These are phyloP conservation scores for Epinephelus cyanopodus DNA, from an alignment of 2,113 vertebrate genomes.

Conservation along the genomic window DNA sequence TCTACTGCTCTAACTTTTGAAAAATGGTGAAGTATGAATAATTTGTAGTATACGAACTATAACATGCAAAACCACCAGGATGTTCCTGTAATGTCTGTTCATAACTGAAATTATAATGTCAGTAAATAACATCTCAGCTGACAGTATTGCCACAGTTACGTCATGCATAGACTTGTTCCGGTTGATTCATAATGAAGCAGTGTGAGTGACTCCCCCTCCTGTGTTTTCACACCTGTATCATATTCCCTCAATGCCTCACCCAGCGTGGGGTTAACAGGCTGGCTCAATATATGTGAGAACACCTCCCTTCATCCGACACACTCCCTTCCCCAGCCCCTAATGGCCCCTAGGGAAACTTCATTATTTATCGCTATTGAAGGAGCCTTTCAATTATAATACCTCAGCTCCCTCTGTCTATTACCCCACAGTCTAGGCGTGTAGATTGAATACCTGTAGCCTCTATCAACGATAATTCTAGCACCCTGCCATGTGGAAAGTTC, in stretches of 20 bases:
- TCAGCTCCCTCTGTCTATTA: constrained; percentile 52
- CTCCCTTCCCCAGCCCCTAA: constrained; percentile 44
- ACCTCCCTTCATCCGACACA: constrained; percentile 38
- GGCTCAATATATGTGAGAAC: constrained; percentile 60
- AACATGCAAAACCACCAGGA: background rate
- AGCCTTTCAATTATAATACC: constrained; percentile 78
- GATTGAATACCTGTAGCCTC: constrained; percentile 66
- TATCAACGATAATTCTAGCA: constrained; percentile 57
- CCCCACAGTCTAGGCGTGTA: constrained; percentile 40
- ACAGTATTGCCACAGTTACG: constrained; percentile 3
- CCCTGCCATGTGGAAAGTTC: constrained; percentile 50
- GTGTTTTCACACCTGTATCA: constrained; percentile 54
- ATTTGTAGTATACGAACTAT: background rate
- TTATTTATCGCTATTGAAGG: constrained; percentile 77
- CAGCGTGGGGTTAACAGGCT: constrained; percentile 70
- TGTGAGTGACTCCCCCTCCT: constrained; percentile 38
- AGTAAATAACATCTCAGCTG: constrained; percentile 10
- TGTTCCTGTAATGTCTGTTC: background rate
- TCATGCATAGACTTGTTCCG: constrained; percentile 40
- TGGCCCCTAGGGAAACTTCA: constrained; percentile 70
- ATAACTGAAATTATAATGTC: background rate
- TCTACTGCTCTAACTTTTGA: background rate
- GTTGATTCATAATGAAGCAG: constrained; percentile 61
- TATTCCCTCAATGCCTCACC: constrained; percentile 56
- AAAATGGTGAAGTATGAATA: background rate